These are phyloP conservation scores for Acanthurus leucopareius DNA, from an alignment of 2,797 vertebrate species.

Conservation along the genomic window DNA sequence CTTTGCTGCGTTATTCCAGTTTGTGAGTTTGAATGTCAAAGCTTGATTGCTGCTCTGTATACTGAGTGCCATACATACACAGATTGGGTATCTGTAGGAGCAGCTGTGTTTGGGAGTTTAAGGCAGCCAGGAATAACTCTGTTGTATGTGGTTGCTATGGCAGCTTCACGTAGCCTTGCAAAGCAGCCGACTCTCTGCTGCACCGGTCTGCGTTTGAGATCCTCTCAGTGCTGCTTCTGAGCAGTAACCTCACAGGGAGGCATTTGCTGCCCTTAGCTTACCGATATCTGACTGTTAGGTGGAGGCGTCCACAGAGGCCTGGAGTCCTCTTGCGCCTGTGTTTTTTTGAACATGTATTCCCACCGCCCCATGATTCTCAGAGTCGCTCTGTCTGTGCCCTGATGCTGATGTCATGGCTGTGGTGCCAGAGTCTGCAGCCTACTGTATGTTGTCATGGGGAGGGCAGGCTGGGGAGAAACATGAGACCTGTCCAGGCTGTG, in stretches of 20 bases:
- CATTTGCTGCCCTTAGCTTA: slow-evolving; percentile 12
- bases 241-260: slow-evolving; percentile 28
- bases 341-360: slow-evolving; percentile 52
- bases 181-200: slow-evolving; percentile 44
- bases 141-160: slow-evolving; percentile 76
- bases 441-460: slow-evolving; percentile 74
- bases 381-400: slow-evolving; percentile 43
- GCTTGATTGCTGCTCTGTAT: slow-evolving; percentile 50
- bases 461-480: slow-evolving; percentile 57
- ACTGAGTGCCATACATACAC: slow-evolving; percentile 37
- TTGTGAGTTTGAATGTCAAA: slow-evolving; percentile 66
- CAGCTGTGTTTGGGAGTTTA: slow-evolving; percentile 78
- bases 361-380: slow-evolving; percentile 27
- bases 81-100: slow-evolving; percentile 61
- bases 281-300: slow-evolving; percentile 26
- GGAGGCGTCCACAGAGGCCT: slow-evolving; percentile 33
- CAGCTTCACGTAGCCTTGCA: slow-evolving; percentile 65
- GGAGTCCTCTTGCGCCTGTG: slow-evolving; percentile 21
- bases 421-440: slow-evolving; percentile 54
- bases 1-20: slow-evolving; percentile 54
- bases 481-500: slow-evolving; percentile 55
- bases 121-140: slow-evolving; percentile 75
- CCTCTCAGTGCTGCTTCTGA: slow-evolving; percentile 43
- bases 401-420: slow-evolving; percentile 65
- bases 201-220: slow-evolving; percentile 33